Evolutionary conservation across 1,140 invertebrate species (phyloP).

Genomic region (Bombus waltoni): DNA sequence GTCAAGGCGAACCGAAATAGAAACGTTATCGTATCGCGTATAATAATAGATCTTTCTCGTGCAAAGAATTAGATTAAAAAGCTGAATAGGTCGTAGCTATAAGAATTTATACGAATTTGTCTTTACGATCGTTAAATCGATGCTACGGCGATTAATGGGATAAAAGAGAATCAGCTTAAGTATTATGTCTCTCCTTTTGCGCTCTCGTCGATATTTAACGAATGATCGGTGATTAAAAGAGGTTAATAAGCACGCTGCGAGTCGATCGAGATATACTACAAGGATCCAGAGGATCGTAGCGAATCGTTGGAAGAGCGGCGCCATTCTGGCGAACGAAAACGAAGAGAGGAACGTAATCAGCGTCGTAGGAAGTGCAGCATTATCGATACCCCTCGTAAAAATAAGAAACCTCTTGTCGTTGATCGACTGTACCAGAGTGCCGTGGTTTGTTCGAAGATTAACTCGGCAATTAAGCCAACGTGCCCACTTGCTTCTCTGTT

Average conservation of each 20-base stretch:
- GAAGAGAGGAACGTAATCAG: not conserved
- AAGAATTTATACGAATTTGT: no score
- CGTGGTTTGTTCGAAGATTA: conserved; percentile 13
- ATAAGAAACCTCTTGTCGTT: conserved; percentile 42
- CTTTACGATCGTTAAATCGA: not conserved
- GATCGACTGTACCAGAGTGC: conserved; percentile 29
- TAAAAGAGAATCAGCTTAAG: no score
- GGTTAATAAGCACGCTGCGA: conserved; percentile 12
- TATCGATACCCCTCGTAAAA: conserved; percentile 9
- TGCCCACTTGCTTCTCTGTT: not conserved
- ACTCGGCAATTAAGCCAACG: conserved; percentile 18
- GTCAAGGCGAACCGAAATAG: no score
- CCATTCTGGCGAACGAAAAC: conserved; percentile 2
- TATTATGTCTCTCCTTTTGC: no score
- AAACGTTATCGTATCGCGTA: no score
- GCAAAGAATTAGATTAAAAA: no score
- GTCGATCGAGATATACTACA: conserved; percentile 25
- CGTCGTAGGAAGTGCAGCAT: not conserved
- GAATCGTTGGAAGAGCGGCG: not conserved
- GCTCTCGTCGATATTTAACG: not conserved
- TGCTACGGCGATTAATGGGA: not conserved
- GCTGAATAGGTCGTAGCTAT: no score
- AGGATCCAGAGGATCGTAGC: conserved; percentile 4
- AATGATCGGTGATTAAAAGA: conserved; percentile 18
- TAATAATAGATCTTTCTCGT: no score